A percentile compares a stretch with the other conserved stretches of the same genome.
Evolutionary conservation across 30 jellyfish, hydroid and myxozoan genomes (phyloP).

Genomic region (Rhopilema esculentum): DNA sequence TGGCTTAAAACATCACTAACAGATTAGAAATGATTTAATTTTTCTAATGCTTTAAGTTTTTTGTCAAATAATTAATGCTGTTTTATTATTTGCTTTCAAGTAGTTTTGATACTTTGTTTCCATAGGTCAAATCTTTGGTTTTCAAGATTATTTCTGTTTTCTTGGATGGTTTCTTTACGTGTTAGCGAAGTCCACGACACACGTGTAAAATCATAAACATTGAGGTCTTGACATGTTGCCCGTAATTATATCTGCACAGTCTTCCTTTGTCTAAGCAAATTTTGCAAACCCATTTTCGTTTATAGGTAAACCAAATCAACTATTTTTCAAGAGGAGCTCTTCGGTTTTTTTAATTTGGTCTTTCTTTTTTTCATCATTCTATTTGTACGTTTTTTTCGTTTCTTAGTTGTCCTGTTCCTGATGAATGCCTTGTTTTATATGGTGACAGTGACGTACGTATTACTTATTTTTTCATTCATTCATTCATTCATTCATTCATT

Average conservation of each 20-base stretch:
- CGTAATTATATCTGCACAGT: background rate
- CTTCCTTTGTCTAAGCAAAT: background rate
- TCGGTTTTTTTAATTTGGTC: too few species aligned
- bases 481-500: background rate
- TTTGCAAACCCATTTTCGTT: background rate
- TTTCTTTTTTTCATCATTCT: background rate
- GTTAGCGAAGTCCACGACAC: background rate
- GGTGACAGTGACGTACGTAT: slow-evolving; percentile 91
- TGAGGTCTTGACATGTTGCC: too few species aligned
- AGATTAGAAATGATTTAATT: background rate
- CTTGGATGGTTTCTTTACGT: background rate
- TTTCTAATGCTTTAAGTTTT: background rate
- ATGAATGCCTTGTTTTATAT: slow-evolving; percentile 82
- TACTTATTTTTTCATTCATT: background rate
- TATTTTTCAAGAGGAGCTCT: too few species aligned
- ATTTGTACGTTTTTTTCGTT: background rate
- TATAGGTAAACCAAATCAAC: too few species aligned
- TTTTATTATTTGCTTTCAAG: background rate
- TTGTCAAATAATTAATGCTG: background rate
- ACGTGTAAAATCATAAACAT: too few species aligned
- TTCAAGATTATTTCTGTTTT: slow-evolving; percentile 2
- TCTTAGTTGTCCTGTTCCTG: slow-evolving; percentile 74
- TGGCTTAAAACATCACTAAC: background rate
- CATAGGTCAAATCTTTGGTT: background rate
- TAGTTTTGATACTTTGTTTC: background rate